phyloP scores from a whole-genome alignment of 2,113 vertebrate species.

The Petrocephalus microphthalmus region DNA sequence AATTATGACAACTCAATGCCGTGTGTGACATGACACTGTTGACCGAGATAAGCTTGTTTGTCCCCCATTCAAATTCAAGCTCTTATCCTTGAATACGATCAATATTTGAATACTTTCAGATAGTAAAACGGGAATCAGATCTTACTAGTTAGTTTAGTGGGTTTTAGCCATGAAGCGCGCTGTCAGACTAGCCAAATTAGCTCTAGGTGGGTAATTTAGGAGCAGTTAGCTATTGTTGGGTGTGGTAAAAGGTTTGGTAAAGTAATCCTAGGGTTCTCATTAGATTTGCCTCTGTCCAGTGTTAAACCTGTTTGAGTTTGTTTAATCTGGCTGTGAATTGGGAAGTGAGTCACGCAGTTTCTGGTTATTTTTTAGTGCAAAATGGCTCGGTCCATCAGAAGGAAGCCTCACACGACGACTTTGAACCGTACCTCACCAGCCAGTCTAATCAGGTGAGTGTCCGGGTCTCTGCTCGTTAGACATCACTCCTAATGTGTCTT shows the following conservation, averaged over 20 bases:
- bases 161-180: background rate
- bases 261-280: background rate
- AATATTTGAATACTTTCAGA: background rate
- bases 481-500: background rate
- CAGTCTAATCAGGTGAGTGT: slow-evolving; percentile 86
- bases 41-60: background rate
- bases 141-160: background rate
- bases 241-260: background rate
- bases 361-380: slow-evolving; percentile 79
- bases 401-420: slow-evolving; percentile 88
- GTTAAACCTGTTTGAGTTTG: background rate
- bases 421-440: slow-evolving; percentile 89
- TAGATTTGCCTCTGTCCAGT: background rate
- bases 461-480: background rate
- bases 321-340: slow-evolving; percentile 5
- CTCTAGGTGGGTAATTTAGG: background rate
- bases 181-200: background rate
- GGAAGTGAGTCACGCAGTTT: slow-evolving; percentile 19
- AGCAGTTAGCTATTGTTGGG: background rate
- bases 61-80: background rate
- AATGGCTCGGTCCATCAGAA: slow-evolving; percentile 95
- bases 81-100: background rate
- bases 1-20: background rate
- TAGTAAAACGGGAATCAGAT: background rate
- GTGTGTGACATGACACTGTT: background rate